Evolutionary conservation across 2,888 invertebrate genomes (phyloP).

Genomic region (Mactromeris polynyma): DNA sequence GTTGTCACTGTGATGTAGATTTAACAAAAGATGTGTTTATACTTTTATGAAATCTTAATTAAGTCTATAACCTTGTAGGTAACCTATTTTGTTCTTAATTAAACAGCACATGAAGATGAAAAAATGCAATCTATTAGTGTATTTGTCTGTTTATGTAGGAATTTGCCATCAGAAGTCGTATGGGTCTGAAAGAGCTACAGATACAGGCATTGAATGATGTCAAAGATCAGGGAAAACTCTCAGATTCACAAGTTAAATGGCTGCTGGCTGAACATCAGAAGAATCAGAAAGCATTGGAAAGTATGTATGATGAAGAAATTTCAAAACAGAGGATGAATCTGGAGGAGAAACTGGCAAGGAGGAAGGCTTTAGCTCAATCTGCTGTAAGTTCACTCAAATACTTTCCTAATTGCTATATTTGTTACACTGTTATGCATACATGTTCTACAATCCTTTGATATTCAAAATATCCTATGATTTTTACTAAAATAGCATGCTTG

Average conservation of each 20-base stretch:
- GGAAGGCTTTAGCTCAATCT: slow-evolving; percentile 83
- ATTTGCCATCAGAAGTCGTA: slow-evolving; percentile 81
- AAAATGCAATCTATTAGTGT: too few species aligned
- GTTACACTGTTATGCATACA: too few species aligned
- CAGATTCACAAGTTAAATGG: slow-evolving; percentile 84
- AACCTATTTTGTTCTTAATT: too few species aligned
- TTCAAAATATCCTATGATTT: too few species aligned
- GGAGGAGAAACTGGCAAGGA: slow-evolving; percentile 84
- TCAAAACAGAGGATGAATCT: slow-evolving; percentile 84
- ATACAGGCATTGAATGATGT: slow-evolving; percentile 79
- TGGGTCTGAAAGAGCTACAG: slow-evolving; percentile 83
- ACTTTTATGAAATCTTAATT: too few species aligned
- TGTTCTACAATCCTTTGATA: too few species aligned
- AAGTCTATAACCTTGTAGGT: too few species aligned
- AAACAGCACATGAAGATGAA: too few species aligned
- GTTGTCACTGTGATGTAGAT: too few species aligned
- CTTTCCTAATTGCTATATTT: too few species aligned
- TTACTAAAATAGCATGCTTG: too few species aligned
- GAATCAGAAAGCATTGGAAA: slow-evolving; percentile 81
- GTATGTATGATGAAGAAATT: slow-evolving; percentile 85
- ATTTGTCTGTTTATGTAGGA: slow-evolving; percentile 78
- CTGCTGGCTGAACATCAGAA: slow-evolving; percentile 82
- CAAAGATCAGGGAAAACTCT: slow-evolving; percentile 75
- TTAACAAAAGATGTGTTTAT: too few species aligned
- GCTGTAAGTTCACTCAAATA: slow-evolving; percentile 79